These are phyloP conservation scores for Spea bombifrons DNA, from an alignment of 2,113 vertebrate species.

Conservation along the genomic window DNA sequence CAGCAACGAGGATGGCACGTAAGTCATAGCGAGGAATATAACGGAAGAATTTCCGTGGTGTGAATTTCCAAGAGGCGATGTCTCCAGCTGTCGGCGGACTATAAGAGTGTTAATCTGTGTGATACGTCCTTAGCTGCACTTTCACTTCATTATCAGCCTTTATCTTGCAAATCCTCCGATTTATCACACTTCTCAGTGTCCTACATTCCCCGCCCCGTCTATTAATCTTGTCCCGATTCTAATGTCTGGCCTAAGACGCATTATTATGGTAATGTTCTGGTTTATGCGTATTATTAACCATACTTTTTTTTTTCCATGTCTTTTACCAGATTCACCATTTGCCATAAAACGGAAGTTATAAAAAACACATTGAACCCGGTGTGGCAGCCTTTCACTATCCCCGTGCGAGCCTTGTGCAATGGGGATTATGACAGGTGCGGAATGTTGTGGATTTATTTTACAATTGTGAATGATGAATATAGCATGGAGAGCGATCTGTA, in stretches of 20 bases:
- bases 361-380: slow-evolving; percentile 95
- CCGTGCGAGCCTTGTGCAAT: slow-evolving; percentile 91
- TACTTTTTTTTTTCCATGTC: slow-evolving; percentile 13
- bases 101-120: too few species aligned
- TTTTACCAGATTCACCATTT: slow-evolving; percentile 82
- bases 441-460: slow-evolving; percentile 11
- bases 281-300: too few species aligned
- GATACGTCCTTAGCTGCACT: too few species aligned
- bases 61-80: too few species aligned
- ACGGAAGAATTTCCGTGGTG: too few species aligned
- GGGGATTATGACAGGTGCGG: slow-evolving; percentile 93
- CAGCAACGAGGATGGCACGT: slow-evolving; percentile 98
- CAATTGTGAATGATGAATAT: neutral
- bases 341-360: slow-evolving; percentile 90
- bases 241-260: too few species aligned
- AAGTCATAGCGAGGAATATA: slow-evolving; percentile 57
- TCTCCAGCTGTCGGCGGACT: too few species aligned
- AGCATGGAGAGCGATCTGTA: too few species aligned
- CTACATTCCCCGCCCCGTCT: neutral
- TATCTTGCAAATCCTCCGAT: neutral
- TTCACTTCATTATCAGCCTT: too few species aligned
- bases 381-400: slow-evolving; percentile 96
- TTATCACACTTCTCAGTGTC: neutral
- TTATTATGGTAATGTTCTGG: too few species aligned
- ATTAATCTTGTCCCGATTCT: too few species aligned